phyloP scores from a whole-genome alignment of 2,113 vertebrate species.

The Oostethus manadensis region DNA sequence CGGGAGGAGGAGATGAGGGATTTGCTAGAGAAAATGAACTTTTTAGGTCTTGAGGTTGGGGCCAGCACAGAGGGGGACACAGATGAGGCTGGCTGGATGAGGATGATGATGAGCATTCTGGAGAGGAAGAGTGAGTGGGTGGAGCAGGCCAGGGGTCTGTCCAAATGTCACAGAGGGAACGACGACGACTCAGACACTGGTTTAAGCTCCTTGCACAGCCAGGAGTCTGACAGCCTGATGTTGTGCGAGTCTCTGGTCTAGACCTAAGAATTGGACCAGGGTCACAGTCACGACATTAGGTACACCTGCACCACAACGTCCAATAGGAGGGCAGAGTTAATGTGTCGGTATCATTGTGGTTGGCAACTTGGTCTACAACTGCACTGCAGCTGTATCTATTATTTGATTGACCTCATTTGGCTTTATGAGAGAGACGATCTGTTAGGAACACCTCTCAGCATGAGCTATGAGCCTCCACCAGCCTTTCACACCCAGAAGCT shows the following conservation, averaged over 20 bases:
- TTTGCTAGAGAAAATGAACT: slow-evolving; percentile 78
- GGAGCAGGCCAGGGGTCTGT: slow-evolving; percentile 76
- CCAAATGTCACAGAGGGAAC: slow-evolving; percentile 73
- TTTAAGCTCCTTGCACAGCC: slow-evolving; percentile 93
- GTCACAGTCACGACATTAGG: too few relatives aligned
- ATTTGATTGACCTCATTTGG: too few relatives aligned
- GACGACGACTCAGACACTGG: slow-evolving; percentile 96
- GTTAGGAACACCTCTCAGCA: too few relatives aligned
- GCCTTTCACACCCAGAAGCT: too few relatives aligned
- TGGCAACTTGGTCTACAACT: too few relatives aligned
- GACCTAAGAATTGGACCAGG: slow-evolving; percentile 27
- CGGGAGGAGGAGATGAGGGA: slow-evolving; percentile 80
- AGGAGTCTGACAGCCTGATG: slow-evolving; percentile 84
- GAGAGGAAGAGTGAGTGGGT: slow-evolving; percentile 69
- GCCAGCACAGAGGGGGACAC: slow-evolving; percentile 15
- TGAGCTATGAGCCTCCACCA: too few relatives aligned
- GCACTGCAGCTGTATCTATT: too few relatives aligned
- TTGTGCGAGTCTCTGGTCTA: slow-evolving; percentile 87
- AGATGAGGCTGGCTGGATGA: slow-evolving; percentile 21
- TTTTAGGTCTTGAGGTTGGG: slow-evolving; percentile 64
- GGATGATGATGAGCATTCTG: slow-evolving; percentile 29
- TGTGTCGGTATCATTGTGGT: too few relatives aligned
- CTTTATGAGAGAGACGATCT: too few relatives aligned
- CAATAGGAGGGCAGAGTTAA: too few relatives aligned
- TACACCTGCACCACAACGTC: neutral